phyloP scores from a whole-genome alignment of 2,113 vertebrate species.

The Barnardius zonarius region DNA sequence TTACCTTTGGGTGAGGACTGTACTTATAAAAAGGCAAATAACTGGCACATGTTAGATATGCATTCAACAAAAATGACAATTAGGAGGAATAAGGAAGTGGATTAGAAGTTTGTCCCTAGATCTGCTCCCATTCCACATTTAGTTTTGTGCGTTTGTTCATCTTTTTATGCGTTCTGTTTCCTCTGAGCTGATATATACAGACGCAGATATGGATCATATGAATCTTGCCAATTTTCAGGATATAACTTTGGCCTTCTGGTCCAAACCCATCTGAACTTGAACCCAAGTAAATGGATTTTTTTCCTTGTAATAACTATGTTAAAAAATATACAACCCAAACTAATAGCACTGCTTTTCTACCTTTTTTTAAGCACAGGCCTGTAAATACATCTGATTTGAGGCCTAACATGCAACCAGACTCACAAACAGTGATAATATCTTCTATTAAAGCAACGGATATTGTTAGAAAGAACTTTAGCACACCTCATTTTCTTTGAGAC shows the following conservation, averaged over 20 bases:
- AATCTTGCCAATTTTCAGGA: constrained; percentile 4
- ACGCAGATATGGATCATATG: background rate
- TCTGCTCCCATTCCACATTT: background rate
- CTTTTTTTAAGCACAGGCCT: background rate
- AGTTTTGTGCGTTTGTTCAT: background rate
- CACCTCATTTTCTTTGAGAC: constrained; percentile 17
- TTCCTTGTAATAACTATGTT: background rate
- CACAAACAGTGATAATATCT: constrained; percentile 50
- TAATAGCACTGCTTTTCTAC: background rate
- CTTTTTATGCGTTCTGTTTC: background rate
- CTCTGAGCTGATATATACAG: background rate
- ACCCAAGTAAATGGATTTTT: background rate
- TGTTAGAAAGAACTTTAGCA: constrained; percentile 18
- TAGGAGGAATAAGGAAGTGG: background rate
- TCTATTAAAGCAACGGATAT: constrained; percentile 55
- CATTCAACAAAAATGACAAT: background rate
- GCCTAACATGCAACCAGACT: background rate
- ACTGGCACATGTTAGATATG: background rate
- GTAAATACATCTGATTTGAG: background rate
- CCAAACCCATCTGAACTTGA: background rate
- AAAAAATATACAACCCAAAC: background rate
- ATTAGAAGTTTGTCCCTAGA: background rate
- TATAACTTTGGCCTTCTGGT: constrained; percentile 7
- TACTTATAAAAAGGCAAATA: background rate
- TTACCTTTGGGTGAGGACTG: constrained; percentile 37